Percentiles rank a stretch among this genome's conserved stretches.
Conservation (phyloP, 2,888 invertebrate genomes). For the Patella ulyssiponensis region DNA sequence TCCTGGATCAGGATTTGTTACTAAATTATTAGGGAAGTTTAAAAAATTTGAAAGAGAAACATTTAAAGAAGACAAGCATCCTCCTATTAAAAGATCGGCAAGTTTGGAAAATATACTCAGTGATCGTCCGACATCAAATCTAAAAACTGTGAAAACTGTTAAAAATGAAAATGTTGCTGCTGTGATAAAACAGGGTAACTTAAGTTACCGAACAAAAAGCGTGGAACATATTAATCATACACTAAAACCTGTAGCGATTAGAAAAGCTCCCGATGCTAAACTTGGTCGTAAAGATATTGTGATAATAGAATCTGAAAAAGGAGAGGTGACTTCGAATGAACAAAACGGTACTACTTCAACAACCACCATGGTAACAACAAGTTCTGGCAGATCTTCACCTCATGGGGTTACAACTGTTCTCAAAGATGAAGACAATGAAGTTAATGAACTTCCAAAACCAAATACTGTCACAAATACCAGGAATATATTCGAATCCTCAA, state of each 20-base stretch:
- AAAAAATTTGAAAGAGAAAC: conserved; percentile 37
- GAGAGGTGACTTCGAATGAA: background rate
- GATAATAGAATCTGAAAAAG: conserved; percentile 33
- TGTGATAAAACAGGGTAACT: background rate
- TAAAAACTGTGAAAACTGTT: background rate
- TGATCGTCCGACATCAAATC: conserved; percentile 10
- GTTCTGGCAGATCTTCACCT: conserved; percentile 7
- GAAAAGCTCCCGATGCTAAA: conserved; percentile 30
- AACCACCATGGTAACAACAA: background rate
- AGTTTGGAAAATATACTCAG: conserved; percentile 58
- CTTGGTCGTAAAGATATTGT: conserved; percentile 30
- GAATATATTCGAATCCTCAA: conserved; percentile 81
- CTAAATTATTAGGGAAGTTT: conserved; percentile 62
- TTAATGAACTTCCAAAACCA: conserved; percentile 84
- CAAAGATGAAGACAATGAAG: conserved; percentile 16
- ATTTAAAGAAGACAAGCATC: conserved; percentile 23
- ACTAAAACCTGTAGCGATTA: conserved; percentile 10
- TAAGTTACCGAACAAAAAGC: conserved; percentile 15
- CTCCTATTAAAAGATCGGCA: conserved; percentile 47
- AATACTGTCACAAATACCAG: conserved; percentile 90
- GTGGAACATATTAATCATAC: conserved; percentile 23
- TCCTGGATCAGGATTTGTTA: conserved; percentile 67
- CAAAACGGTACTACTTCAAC: background rate
- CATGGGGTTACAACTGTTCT: background rate
- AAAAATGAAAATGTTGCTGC: conserved; percentile 1